Evolutionary conservation across 2,797 vertebrate species (phyloP).

Genomic region (Leptodactylus fallax): DNA sequence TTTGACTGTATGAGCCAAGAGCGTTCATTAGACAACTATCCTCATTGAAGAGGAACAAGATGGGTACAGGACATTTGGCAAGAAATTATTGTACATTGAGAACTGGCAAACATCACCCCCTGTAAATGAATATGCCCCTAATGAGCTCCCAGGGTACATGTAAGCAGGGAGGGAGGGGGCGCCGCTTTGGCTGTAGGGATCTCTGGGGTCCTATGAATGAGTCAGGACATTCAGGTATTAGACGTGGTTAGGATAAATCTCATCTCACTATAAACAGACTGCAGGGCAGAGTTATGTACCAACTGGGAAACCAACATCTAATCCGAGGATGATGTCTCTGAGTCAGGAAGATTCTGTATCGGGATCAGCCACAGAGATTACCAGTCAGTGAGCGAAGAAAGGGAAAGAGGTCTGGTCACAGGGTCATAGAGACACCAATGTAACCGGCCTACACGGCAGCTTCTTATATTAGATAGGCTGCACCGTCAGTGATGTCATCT

Average conservation of each 20-base stretch:
- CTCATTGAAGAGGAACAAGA: background rate
- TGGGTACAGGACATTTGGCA: slow-evolving; percentile 18
- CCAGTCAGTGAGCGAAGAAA: background rate
- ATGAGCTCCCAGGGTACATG: background rate
- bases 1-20: background rate
- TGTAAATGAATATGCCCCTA: background rate
- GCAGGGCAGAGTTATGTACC: background rate
- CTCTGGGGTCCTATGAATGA: slow-evolving; percentile 1
- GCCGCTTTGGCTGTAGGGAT: background rate
- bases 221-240: background rate
- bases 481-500: background rate
- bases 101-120: background rate
- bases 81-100: background rate
- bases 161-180: background rate
- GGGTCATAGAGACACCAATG: background rate
- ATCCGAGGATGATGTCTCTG: too few species aligned
- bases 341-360: background rate
- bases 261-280: background rate
- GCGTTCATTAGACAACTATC: background rate
- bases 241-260: background rate
- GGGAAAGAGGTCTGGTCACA: background rate
- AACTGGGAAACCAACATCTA: background rate
- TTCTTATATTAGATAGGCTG: background rate
- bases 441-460: too few species aligned
- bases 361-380: background rate